A percentile compares a stretch with the other conserved stretches of the same genome.
phyloP scores from a whole-genome alignment of 1,140 invertebrate genomes.

The Cylas formicarius region DNA sequence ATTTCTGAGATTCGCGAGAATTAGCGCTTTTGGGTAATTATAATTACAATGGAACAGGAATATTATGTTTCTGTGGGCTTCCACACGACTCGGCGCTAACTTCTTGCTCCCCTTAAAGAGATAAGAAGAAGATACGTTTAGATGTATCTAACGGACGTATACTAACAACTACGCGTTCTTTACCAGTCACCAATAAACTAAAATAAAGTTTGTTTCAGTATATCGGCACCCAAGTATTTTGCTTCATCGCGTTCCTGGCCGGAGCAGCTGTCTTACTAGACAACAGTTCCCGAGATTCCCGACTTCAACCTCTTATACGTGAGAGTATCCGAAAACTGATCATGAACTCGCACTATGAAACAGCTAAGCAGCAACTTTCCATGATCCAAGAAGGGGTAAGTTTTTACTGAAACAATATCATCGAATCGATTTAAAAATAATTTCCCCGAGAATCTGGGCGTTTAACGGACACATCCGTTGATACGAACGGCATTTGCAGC shows the following conservation, averaged over 20 bases:
- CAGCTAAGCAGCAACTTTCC: slow-evolving; percentile 54
- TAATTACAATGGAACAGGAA: no score
- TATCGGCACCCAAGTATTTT: slow-evolving; percentile 58
- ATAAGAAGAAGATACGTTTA: no score
- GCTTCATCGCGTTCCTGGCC: slow-evolving; percentile 62
- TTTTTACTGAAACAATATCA: slow-evolving; percentile 14
- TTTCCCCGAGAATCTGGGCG: background rate
- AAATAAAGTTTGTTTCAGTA: slow-evolving; percentile 57
- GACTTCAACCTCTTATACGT: slow-evolving; percentile 65
- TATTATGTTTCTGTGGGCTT: no score
- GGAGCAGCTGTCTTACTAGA: slow-evolving; percentile 71
- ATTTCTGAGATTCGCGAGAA: no score
- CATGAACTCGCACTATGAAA: slow-evolving; percentile 58
- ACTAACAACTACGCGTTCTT: no score
- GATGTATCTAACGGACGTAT: no score
- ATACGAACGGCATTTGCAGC: no score
- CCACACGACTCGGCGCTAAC: no score
- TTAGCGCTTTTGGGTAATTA: no score
- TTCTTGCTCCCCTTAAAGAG: no score
- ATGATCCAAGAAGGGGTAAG: slow-evolving; percentile 81
- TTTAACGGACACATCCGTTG: no score
- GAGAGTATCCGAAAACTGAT: slow-evolving; percentile 65
- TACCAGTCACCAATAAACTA: no score
- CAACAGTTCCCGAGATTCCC: slow-evolving; percentile 69
- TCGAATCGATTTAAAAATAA: background rate